These are phyloP conservation scores for Myotis davidii DNA, from an alignment of 2,113 vertebrate genomes.

Conservation along the genomic window DNA sequence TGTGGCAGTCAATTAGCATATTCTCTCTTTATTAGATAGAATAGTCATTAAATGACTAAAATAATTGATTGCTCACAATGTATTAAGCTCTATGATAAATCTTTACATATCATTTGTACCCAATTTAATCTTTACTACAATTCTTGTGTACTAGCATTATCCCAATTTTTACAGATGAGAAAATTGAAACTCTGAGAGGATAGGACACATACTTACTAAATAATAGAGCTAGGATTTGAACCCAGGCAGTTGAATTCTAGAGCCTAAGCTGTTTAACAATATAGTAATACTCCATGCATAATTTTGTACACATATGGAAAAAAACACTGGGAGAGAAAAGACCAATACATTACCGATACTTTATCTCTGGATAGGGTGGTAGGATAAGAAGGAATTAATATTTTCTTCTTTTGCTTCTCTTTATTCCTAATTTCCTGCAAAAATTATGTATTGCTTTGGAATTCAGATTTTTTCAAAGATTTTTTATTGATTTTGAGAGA, in stretches of 20 bases:
- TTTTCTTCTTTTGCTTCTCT: conserved; percentile 46
- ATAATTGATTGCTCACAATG: background rate
- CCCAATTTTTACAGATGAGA: background rate
- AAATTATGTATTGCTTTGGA: conserved; percentile 30
- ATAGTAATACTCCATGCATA: background rate
- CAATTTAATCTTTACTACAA: background rate
- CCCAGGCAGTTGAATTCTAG: background rate
- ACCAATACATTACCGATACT: background rate
- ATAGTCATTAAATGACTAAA: background rate
- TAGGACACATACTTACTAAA: conserved; percentile 2
- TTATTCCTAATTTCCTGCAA: conserved; percentile 24
- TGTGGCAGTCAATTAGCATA: too few species aligned
- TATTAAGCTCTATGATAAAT: background rate
- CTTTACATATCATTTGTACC: background rate
- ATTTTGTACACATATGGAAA: background rate
- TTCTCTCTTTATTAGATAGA: background rate
- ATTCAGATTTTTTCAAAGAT: background rate
- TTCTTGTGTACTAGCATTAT: background rate
- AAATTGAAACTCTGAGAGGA: background rate
- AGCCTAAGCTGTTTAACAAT: background rate
- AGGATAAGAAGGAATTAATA: background rate
- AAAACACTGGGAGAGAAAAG: background rate
- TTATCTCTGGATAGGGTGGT: background rate
- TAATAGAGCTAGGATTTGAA: background rate
- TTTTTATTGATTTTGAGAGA: too few species aligned